These are phyloP conservation scores for Crax fasciolata DNA, from an alignment of 2,797 vertebrate species.

Conservation along the genomic window DNA sequence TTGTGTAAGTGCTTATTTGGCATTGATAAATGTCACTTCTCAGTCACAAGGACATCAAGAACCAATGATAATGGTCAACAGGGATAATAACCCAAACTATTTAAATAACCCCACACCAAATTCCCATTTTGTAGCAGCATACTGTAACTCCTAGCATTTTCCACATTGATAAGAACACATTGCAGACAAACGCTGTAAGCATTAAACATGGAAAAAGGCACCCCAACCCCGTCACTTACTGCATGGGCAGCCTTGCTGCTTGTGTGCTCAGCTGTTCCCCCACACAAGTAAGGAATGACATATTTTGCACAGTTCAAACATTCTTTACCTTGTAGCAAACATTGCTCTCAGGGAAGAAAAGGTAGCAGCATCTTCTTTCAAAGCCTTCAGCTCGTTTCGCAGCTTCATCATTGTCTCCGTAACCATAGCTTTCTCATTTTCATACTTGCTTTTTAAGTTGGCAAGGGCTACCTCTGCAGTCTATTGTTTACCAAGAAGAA, in stretches of 20 bases:
- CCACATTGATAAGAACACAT: background rate
- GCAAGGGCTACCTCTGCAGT: conserved; percentile 96
- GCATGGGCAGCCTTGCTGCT: background rate
- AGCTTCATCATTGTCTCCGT: conserved; percentile 97
- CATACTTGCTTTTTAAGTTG: conserved; percentile 98
- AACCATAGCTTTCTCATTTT: conserved; percentile 95
- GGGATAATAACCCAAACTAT: background rate
- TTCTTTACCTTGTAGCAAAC: conserved; percentile 95
- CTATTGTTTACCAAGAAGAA: conserved; percentile 76
- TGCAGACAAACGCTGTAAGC: background rate
- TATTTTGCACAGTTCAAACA: background rate
- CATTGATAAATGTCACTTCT: background rate
- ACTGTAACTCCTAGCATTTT: background rate
- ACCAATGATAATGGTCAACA: background rate
- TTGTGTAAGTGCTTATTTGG: background rate
- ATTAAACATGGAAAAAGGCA: rapidly evolving
- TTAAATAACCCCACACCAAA: background rate
- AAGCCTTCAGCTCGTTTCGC: conserved; percentile 95
- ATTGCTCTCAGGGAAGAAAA: conserved; percentile 97
- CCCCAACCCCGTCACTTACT: too few species aligned
- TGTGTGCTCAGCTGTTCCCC: background rate
- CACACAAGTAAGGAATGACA: background rate
- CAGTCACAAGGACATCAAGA: background rate
- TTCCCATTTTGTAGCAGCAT: background rate
- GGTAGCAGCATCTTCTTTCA: conserved; percentile 97